phyloP scores from a whole-genome alignment of 1,140 invertebrate species.

The Meloidogyne hapla region DNA sequence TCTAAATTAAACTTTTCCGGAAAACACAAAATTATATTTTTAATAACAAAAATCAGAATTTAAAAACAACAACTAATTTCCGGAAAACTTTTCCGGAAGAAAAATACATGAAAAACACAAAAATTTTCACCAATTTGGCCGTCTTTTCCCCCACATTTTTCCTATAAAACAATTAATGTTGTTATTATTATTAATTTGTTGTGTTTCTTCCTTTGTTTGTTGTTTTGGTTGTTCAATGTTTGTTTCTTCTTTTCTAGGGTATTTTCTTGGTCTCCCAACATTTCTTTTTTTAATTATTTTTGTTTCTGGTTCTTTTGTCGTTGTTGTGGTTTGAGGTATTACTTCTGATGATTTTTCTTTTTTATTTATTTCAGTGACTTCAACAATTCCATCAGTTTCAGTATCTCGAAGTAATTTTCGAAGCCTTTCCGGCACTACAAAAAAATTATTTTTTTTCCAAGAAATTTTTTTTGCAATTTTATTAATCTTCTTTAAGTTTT shows the following conservation, averaged over 20 bases:
- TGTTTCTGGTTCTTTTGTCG: background rate
- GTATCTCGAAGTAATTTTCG: constrained; percentile 13
- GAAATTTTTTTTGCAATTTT: no score
- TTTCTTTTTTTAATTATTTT: constrained; percentile 7
- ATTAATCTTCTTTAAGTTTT: no score
- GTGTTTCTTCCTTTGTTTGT: background rate
- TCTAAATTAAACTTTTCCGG: no score
- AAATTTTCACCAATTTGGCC: background rate
- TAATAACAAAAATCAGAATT: no score
- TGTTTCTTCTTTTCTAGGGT: background rate
- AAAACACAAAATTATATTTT: no score
- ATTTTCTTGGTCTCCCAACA: constrained; percentile 13
- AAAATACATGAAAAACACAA: background rate
- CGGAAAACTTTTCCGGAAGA: background rate
- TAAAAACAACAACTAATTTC: no score
- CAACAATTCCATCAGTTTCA: background rate
- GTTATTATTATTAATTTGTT: background rate
- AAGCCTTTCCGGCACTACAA: constrained; percentile 23
- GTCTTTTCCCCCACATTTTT: background rate
- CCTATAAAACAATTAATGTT: constrained; percentile 6
- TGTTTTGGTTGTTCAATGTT: background rate
- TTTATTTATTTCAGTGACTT: background rate
- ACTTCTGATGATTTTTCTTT: background rate
- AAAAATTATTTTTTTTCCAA: background rate
- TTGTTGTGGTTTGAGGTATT: background rate